These are phyloP conservation scores for Temnothorax curvispinosus DNA, from an alignment of 1,140 invertebrate genomes.

Conservation along the genomic window DNA sequence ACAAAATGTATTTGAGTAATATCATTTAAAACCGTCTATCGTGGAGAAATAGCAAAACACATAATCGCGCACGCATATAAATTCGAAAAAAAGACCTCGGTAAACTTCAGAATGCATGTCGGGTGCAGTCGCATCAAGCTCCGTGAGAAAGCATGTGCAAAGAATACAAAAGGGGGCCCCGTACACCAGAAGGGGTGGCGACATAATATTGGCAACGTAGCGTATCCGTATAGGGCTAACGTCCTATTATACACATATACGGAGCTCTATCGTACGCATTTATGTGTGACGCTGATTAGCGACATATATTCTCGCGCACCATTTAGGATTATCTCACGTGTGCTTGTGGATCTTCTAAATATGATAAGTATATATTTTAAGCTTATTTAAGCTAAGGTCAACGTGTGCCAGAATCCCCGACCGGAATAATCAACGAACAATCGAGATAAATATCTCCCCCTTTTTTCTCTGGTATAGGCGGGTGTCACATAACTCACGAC, in stretches of 20 bases:
- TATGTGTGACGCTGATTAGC: constrained; percentile 36
- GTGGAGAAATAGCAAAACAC: background rate
- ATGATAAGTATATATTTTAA: constrained; percentile 45
- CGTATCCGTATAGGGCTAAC: background rate
- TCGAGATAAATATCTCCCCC: constrained; percentile 23
- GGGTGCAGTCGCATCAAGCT: constrained; percentile 18
- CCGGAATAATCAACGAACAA: constrained; percentile 40
- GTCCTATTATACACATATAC: constrained; percentile 1
- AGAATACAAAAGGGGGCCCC: constrained; percentile 31
- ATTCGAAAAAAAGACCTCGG: constrained; percentile 3
- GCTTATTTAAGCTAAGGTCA: constrained; percentile 33
- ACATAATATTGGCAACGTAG: constrained; percentile 36
- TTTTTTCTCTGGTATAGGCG: background rate
- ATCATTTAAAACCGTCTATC: background rate
- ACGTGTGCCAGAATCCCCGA: constrained; percentile 15
- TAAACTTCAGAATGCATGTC: constrained; percentile 27
- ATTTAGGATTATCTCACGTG: constrained; percentile 44
- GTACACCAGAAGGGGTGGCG: background rate
- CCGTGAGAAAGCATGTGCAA: constrained; percentile 28
- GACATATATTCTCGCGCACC: constrained; percentile 33
- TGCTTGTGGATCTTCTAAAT: constrained; percentile 16
- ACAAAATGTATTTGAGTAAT: background rate
- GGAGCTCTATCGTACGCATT: constrained; percentile 13
- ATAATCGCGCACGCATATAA: constrained; percentile 15
- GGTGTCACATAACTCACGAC: background rate